These are phyloP conservation scores for Paramormyrops kingsleyae DNA, from an alignment of 2,113 vertebrate species.

Conservation along the genomic window DNA sequence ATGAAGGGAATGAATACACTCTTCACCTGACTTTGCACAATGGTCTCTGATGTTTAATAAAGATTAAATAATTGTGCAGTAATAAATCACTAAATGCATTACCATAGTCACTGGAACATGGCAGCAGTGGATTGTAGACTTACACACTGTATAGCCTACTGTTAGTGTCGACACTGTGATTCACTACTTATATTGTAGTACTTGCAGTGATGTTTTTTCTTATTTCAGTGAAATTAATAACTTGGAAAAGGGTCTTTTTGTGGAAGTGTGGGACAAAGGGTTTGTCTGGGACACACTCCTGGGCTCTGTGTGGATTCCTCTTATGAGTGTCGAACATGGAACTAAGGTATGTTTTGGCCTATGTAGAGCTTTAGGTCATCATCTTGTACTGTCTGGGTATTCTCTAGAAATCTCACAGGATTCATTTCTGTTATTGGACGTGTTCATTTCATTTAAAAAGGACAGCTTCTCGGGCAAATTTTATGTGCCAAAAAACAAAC, in stretches of 20 bases:
- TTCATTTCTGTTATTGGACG: neutral
- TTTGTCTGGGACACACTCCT: slow-evolving; percentile 52
- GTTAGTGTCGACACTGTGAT: neutral
- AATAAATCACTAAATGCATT: neutral
- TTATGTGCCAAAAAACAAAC: neutral
- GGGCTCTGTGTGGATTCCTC: slow-evolving; percentile 54
- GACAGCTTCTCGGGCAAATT: neutral
- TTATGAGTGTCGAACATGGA: slow-evolving; percentile 41
- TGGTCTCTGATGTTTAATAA: neutral
- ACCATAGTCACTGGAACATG: neutral
- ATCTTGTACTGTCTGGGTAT: neutral
- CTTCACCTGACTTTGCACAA: neutral
- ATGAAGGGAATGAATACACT: neutral
- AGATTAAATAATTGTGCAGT: neutral
- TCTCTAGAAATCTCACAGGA: neutral
- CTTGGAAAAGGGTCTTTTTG: slow-evolving; percentile 41
- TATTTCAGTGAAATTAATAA: slow-evolving; percentile 47
- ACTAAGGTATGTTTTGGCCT: slow-evolving; percentile 42
- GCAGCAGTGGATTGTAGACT: neutral
- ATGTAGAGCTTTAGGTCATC: neutral
- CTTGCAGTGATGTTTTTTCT: neutral
- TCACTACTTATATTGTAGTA: neutral
- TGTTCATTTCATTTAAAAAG: neutral
- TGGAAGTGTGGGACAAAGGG: slow-evolving; percentile 57
- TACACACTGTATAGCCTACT: neutral